Base-by-base conservation (phyloP, 1,140 invertebrate species). In the Lepidostoma basale region DNA sequence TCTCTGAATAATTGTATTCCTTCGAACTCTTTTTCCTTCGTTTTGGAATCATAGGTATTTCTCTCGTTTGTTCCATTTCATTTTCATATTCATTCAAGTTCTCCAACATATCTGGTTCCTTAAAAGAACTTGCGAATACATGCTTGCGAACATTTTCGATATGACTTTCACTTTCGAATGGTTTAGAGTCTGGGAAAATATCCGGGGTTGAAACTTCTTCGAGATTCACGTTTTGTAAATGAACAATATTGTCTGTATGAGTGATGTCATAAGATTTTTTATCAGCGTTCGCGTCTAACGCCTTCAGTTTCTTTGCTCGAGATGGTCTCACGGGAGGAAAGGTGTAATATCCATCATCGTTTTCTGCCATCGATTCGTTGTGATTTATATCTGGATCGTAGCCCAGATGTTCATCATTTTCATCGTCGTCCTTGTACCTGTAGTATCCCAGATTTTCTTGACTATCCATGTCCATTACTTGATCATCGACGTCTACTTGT, bases 291-390 rank as follows among this genome's bases (percentile, higher is more conserved):
- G 26, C 9, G 22, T 26, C 68, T 63, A 52, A 30, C 20, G 79
- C 79, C 62, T 81, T 84, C 78, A 78, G 79, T 75, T 81, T 77
- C 66, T 81, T 82, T 28, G 79, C 79, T 73, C 81, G 76, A 3
- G 79, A 82, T 23, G 82, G 81, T 59, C 82, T 73, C 1, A 82
- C 78, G 6, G 82, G 82, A 22, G 82, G 82, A 73, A 82, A 83
- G 70, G 82, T 84, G 52, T 83, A 82, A 74, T 83, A 84, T 39
- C 81, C 81, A 70, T 84, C 81, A 72, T 83, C 82, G 75, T 76
- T 79, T 66, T 82, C 81, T 62, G 80, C 78, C 47, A 82, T 71
- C 60, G 81, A 77, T 70, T 79, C 78, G 20, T 73, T 77, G 42
- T 77, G 78, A 75, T 79, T 79, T 12, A 59, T 18, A 25, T 78